Percentiles rank a stretch among this genome's conserved stretches.
These are phyloP conservation scores for Sinhomidia bicolor DNA, from an alignment of 2,888 invertebrate species.

Conservation along the genomic window DNA sequence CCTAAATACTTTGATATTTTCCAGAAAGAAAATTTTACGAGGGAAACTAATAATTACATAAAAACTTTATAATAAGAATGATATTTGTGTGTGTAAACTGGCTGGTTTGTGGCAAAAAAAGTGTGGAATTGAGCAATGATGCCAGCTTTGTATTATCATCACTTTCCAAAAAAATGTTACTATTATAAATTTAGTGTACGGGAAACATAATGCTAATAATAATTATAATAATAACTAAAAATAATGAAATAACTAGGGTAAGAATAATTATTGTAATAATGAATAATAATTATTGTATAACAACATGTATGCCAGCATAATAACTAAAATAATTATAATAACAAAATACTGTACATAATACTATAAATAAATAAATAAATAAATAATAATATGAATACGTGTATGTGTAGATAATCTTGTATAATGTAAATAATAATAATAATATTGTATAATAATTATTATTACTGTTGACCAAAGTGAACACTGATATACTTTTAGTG, in stretches of 20 bases:
- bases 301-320: not conserved
- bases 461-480: conserved; percentile 74
- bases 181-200: not conserved
- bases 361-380: not conserved
- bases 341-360: conserved; percentile 29
- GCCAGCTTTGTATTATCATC: conserved; percentile 74
- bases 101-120: conserved; percentile 50
- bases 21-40: conserved; percentile 31
- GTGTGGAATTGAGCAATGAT: conserved; percentile 58
- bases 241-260: not conserved
- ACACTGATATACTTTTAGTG: conserved; percentile 71
- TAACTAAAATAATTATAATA: not conserved
- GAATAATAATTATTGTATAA: not conserved
- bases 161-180: conserved; percentile 69
- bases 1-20: conserved; percentile 71
- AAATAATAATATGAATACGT: not conserved
- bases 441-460: conserved; percentile 64
- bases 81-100: conserved; percentile 57
- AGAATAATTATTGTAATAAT: not conserved
- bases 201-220: not conserved
- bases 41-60: conserved; percentile 14
- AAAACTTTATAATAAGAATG: not conserved
- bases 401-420: conserved; percentile 37
- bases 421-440: conserved; percentile 45
- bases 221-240: not conserved